Percentiles rank a stretch among this genome's conserved stretches.
phyloP scores from a whole-genome alignment of 1,140 invertebrate genomes.

The Zaprionus taronus region DNA sequence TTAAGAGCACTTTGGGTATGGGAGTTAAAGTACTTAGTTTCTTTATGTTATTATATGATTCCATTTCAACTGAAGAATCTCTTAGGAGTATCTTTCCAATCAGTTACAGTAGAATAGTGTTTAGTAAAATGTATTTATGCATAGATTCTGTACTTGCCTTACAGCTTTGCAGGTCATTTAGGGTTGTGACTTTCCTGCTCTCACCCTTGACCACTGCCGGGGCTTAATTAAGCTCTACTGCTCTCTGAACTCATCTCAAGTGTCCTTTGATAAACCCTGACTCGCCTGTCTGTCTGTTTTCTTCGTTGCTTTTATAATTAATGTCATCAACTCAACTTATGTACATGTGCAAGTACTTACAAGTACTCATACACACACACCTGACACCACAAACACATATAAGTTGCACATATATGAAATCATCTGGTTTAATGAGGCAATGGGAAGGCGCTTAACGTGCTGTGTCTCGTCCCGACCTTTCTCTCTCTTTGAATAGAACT shows the following conservation, averaged over 20 bases:
- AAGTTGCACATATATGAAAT: conserved; percentile 17
- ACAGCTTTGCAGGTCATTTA: background rate
- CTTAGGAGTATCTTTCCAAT: background rate
- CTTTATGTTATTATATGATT: too few relatives aligned
- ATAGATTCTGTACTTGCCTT: background rate
- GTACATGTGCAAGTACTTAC: conserved; percentile 36
- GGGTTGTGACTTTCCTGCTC: background rate
- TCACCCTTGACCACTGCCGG: conserved; percentile 5
- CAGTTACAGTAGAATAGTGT: background rate
- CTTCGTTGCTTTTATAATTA: conserved; percentile 34
- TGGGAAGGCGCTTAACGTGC: conserved; percentile 29
- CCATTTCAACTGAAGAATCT: too few relatives aligned
- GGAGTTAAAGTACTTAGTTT: too few relatives aligned
- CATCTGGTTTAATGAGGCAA: conserved; percentile 39
- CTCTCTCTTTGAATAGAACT: conserved; percentile 37
- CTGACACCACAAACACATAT: background rate
- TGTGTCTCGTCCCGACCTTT: conserved; percentile 3
- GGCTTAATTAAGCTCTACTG: conserved; percentile 27
- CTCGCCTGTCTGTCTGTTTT: conserved; percentile 13
- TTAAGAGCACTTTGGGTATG: too few relatives aligned
- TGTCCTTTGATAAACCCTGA: conserved; percentile 35
- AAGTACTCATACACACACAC: conserved; percentile 9
- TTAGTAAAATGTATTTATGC: background rate
- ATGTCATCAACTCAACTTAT: conserved; percentile 39
- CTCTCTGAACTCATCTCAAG: conserved; percentile 6